phyloP scores from a whole-genome alignment of 1,140 invertebrate species.

The Proctacanthus coquilletti region DNA sequence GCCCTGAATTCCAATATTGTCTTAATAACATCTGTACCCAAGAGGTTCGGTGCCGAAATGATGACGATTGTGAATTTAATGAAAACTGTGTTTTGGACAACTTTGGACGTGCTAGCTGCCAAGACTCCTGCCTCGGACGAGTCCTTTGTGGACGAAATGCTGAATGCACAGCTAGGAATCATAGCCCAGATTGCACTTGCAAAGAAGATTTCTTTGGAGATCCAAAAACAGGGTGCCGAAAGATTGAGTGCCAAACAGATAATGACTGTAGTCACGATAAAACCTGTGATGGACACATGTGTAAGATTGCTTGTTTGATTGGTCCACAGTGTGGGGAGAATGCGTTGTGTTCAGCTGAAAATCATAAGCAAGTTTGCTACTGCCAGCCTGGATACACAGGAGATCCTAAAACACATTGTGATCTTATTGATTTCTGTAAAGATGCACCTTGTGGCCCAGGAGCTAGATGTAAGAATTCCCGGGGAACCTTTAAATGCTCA shows the following conservation, averaged over 20 bases:
- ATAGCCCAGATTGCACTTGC: slow-evolving; percentile 58
- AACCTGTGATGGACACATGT: slow-evolving; percentile 61
- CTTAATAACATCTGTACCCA: slow-evolving; percentile 66
- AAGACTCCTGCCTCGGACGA: slow-evolving; percentile 46
- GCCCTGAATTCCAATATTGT: slow-evolving; percentile 68
- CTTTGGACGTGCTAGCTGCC: slow-evolving; percentile 54
- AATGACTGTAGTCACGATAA: slow-evolving; percentile 66
- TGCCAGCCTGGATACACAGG: slow-evolving; percentile 78
- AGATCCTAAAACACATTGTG: slow-evolving; percentile 51
- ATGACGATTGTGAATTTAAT: slow-evolving; percentile 50
- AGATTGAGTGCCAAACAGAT: slow-evolving; percentile 55
- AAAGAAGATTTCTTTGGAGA: slow-evolving; percentile 63
- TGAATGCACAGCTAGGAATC: slow-evolving; percentile 50
- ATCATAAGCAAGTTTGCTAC: slow-evolving; percentile 56
- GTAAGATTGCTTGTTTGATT: slow-evolving; percentile 67
- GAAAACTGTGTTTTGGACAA: slow-evolving; percentile 52
- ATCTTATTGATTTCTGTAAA: slow-evolving; percentile 61
- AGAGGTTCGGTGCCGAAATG: slow-evolving; percentile 52
- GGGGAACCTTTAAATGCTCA: slow-evolving; percentile 64
- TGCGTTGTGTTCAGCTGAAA: slow-evolving; percentile 65
- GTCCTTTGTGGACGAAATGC: slow-evolving; percentile 68
- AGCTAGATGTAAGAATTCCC: slow-evolving; percentile 65
- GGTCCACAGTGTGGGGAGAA: slow-evolving; percentile 65
- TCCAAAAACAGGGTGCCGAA: slow-evolving; percentile 56
- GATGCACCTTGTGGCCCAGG: slow-evolving; percentile 64